Conservation (phyloP, 2,113 vertebrate genomes). For the Echinops telfairi region DNA sequence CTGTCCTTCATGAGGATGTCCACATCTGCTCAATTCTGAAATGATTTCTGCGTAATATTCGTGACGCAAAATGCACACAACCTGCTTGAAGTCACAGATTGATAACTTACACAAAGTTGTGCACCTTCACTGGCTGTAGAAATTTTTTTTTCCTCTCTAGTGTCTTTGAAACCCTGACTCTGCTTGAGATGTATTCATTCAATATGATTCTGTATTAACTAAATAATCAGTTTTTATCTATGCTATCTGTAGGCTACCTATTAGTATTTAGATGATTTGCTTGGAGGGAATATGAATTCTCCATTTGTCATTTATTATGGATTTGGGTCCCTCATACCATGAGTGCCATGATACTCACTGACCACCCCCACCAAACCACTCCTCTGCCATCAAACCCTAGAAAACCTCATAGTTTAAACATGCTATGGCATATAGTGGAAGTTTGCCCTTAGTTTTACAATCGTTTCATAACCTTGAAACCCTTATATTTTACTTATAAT, state of each 20-base stretch:
- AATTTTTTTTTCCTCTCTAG: not conserved
- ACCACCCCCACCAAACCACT: not conserved
- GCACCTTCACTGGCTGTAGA: not conserved
- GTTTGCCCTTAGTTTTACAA: not conserved
- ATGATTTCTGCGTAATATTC: not conserved
- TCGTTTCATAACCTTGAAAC: not conserved
- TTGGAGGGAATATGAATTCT: not conserved
- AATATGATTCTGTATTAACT: not conserved
- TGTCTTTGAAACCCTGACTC: not conserved
- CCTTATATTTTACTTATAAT: too few relatives aligned
- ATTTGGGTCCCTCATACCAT: not conserved
- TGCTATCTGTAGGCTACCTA: not conserved
- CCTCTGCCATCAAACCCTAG: rapidly evolving
- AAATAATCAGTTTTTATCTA: not conserved
- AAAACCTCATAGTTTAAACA: not conserved
- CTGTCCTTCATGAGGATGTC: too few relatives aligned
- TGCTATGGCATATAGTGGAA: rapidly evolving
- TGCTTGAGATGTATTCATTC: not conserved
- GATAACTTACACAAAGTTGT: too few relatives aligned
- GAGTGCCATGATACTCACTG: not conserved
- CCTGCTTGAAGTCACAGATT: not conserved
- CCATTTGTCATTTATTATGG: not conserved
- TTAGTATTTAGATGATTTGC: not conserved
- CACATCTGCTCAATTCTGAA: not conserved
- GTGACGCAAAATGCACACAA: not conserved